Percentiles rank a stretch among this genome's conserved stretches.
phyloP scores from a whole-genome alignment of 2,113 vertebrate genomes.

The Leptodactylus fuscus region DNA sequence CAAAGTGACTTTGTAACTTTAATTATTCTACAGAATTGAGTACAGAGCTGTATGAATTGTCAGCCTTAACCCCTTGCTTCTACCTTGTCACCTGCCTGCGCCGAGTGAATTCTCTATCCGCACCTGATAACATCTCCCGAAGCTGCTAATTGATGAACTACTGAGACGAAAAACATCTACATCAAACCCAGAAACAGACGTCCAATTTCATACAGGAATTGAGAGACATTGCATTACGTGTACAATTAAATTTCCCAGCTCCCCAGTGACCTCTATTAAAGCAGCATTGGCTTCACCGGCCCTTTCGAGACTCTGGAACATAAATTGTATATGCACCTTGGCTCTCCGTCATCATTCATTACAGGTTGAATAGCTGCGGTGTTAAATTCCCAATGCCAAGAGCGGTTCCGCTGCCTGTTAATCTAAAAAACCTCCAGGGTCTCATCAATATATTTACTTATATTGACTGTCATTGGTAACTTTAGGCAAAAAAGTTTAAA shows the following conservation, averaged over 20 bases:
- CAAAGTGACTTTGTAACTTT: slow-evolving; percentile 32
- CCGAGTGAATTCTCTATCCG: slow-evolving; percentile 6
- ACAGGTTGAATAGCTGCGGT: slow-evolving; percentile 33
- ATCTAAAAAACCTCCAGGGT: slow-evolving; percentile 24
- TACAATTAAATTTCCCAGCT: slow-evolving; percentile 51
- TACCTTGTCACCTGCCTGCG: slow-evolving; percentile 13
- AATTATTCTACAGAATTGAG: slow-evolving; percentile 3
- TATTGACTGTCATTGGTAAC: neutral
- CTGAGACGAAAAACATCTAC: slow-evolving; percentile 33
- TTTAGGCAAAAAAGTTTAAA: neutral
- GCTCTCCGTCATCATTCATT: slow-evolving; percentile 44
- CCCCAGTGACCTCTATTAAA: slow-evolving; percentile 49
- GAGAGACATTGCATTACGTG: slow-evolving; percentile 45
- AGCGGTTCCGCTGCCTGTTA: slow-evolving; percentile 8
- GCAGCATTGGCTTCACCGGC: neutral
- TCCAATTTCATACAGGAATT: slow-evolving; percentile 41
- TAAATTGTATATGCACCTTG: slow-evolving; percentile 46
- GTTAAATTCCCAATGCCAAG: slow-evolving; percentile 15
- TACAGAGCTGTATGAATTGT: neutral
- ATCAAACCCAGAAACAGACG: slow-evolving; percentile 25
- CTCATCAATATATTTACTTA: slow-evolving; percentile 34
- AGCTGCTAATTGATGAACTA: slow-evolving; percentile 48
- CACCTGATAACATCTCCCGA: slow-evolving; percentile 28
- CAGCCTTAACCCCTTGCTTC: slow-evolving; percentile 33
- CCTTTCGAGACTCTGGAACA: slow-evolving; percentile 16